phyloP scores from a whole-genome alignment of 1,140 invertebrate genomes.

The Sinella curviseta region DNA sequence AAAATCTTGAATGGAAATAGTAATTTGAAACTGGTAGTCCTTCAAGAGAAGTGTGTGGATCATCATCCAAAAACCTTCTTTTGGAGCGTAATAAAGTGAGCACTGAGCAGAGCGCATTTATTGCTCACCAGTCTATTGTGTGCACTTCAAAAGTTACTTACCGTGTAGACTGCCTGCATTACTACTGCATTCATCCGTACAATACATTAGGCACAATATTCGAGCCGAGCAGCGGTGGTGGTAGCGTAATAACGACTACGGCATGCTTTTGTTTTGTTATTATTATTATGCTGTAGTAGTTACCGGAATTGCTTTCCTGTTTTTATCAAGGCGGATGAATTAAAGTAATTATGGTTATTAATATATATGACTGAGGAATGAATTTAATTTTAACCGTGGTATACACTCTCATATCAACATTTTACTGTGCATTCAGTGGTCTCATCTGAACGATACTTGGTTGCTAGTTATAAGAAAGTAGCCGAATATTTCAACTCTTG shows the following conservation, averaged over 20 bases:
- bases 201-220: too few relatives aligned
- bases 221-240: too few relatives aligned
- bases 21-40: background rate
- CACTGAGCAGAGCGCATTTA: background rate
- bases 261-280: background rate
- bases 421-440: too few relatives aligned
- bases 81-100: too few relatives aligned
- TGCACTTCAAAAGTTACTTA: too few relatives aligned
- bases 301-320: slow-evolving; percentile 6
- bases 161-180: too few relatives aligned
- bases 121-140: background rate
- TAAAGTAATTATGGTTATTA: slow-evolving; percentile 24
- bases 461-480: too few relatives aligned
- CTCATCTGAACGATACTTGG: too few relatives aligned
- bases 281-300: background rate
- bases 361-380: background rate
- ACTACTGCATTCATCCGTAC: too few relatives aligned
- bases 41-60: background rate
- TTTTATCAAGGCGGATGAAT: slow-evolving; percentile 17
- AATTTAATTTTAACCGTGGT: background rate
- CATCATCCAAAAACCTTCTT: background rate
- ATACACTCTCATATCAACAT: background rate
- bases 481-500: too few relatives aligned
- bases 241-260: background rate
- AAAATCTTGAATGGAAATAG: slow-evolving; percentile 6